These are phyloP conservation scores for Furcifer pardalis DNA, from an alignment of 2,797 vertebrate genomes.

Conservation along the genomic window DNA sequence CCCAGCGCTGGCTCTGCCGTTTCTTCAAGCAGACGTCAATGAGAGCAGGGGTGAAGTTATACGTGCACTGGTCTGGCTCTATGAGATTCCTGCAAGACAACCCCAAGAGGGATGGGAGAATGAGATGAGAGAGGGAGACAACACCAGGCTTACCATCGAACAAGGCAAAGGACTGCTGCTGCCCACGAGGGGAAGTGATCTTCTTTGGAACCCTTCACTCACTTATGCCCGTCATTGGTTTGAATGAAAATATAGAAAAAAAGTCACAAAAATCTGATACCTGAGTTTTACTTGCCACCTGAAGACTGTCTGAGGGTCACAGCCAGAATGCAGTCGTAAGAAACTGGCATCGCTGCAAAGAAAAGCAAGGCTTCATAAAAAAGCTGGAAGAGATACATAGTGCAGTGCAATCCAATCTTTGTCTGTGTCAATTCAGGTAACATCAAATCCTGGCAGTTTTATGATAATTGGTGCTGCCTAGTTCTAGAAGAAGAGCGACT, in stretches of 20 bases:
- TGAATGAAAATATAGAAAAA: neutral
- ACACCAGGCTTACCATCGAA: neutral
- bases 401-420: neutral
- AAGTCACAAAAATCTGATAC: slow-evolving; percentile 66
- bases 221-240: neutral
- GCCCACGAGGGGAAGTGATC: neutral
- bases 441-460: too few species aligned
- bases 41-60: slow-evolving; percentile 90
- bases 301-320: slow-evolving; percentile 90
- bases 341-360: slow-evolving; percentile 88
- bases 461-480: neutral
- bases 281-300: slow-evolving; percentile 99
- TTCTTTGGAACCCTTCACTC: neutral
- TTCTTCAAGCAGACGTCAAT: slow-evolving; percentile 94
- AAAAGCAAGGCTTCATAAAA: slow-evolving; percentile 19
- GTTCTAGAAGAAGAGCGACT: neutral
- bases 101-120: neutral
- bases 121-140: neutral
- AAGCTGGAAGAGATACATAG: neutral
- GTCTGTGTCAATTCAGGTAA: neutral
- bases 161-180: neutral
- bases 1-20: slow-evolving; percentile 98
- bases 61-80: slow-evolving; percentile 91
- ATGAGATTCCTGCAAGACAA: slow-evolving; percentile 89
- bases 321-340: slow-evolving; percentile 89